Conservation (phyloP, 2,797 vertebrate species). For the Poecilia picta region DNA sequence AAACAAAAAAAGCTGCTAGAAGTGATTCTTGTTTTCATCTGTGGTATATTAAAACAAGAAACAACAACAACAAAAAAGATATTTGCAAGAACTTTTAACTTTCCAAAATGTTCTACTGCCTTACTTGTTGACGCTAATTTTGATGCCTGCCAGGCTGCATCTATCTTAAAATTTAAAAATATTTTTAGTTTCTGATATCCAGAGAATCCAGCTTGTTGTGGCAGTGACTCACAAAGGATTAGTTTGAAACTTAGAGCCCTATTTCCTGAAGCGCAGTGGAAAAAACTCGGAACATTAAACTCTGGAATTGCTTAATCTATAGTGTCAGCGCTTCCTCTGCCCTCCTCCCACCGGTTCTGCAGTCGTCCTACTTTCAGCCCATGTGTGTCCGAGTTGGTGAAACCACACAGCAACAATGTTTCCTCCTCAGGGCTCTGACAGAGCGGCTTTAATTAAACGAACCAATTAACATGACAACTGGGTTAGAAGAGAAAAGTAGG, state of each 20-base stretch:
- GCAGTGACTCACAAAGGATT: conserved; percentile 18
- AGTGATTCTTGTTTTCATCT: neutral
- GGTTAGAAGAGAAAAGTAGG: conserved; percentile 13
- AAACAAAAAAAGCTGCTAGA: neutral
- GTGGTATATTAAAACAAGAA: neutral
- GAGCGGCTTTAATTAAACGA: conserved; percentile 45
- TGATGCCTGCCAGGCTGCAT: too few relatives aligned
- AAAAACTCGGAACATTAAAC: conserved; percentile 1
- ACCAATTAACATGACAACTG: conserved; percentile 50
- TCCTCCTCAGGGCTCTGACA: conserved; percentile 29
- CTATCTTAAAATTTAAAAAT: neutral
- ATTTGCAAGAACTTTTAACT: neutral
- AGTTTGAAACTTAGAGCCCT: conserved; percentile 1
- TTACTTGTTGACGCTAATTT: neutral
- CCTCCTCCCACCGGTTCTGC: conserved; percentile 32
- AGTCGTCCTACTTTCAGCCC: conserved; percentile 53
- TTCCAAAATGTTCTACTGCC: neutral
- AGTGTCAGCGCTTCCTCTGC: conserved; percentile 19
- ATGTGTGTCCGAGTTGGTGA: conserved; percentile 21
- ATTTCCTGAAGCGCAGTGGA: neutral
- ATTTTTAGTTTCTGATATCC: neutral
- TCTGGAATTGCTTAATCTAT: conserved; percentile 30
- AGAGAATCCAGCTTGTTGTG: conserved; percentile 6
- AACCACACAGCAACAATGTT: conserved; percentile 25
- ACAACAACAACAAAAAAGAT: neutral